These are phyloP conservation scores for Piprites chloris DNA, from an alignment of 2,113 vertebrate species.

Conservation along the genomic window DNA sequence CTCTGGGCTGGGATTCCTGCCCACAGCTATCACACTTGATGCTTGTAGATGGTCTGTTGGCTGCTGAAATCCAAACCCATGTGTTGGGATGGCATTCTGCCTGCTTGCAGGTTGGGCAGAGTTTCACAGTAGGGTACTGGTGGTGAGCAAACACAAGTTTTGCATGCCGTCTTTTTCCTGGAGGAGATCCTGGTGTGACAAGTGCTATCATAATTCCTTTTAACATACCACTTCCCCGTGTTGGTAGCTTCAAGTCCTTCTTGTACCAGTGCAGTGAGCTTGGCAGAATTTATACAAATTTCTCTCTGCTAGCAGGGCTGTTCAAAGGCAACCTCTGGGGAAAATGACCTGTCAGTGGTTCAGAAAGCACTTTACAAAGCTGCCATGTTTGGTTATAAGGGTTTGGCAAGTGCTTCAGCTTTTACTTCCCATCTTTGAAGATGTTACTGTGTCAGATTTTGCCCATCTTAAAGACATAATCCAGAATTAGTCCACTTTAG, in stretches of 20 bases:
- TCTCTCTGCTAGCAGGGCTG: background rate
- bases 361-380: background rate
- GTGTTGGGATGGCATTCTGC: slow-evolving; percentile 64
- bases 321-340: background rate
- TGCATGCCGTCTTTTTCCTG: slow-evolving; percentile 52
- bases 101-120: slow-evolving; percentile 48
- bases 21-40: slow-evolving; percentile 52
- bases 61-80: slow-evolving; percentile 59
- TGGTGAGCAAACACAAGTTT: slow-evolving; percentile 41
- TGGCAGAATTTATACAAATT: background rate
- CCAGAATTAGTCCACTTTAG: background rate
- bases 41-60: slow-evolving; percentile 68
- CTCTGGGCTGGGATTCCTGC: slow-evolving; percentile 64
- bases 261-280: background rate
- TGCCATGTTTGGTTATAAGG: background rate
- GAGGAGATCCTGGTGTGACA: slow-evolving; percentile 37
- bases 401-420: background rate
- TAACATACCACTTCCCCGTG: background rate
- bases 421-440: background rate
- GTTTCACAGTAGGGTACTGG: slow-evolving; percentile 30
- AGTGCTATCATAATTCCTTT: background rate
- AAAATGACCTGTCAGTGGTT: background rate
- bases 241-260: background rate
- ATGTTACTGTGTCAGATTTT: background rate
- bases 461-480: background rate